These are phyloP conservation scores for Lordiphosa mommai DNA, from an alignment of 1,140 invertebrate species.

Conservation along the genomic window DNA sequence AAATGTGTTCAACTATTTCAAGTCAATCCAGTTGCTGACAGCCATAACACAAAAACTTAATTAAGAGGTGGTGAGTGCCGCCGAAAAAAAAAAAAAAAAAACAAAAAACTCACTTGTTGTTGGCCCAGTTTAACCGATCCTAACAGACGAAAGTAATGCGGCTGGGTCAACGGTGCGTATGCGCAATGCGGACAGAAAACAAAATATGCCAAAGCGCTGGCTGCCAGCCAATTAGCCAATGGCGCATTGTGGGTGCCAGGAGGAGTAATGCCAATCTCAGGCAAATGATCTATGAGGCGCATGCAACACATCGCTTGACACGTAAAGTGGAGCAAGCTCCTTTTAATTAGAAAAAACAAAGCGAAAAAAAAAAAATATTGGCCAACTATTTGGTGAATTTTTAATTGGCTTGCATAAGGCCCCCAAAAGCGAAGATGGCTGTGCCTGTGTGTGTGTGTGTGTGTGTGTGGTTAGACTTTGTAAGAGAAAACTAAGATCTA, in stretches of 20 bases:
- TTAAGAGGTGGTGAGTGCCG: slow-evolving; percentile 27
- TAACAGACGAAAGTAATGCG: slow-evolving; percentile 55
- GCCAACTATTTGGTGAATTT: slow-evolving; percentile 41
- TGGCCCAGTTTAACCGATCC: slow-evolving; percentile 30
- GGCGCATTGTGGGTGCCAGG: slow-evolving; percentile 3
- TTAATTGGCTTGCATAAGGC: slow-evolving; percentile 52
- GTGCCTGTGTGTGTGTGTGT: too few species aligned
- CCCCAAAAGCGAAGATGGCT: background rate
- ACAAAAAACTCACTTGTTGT: slow-evolving; percentile 7
- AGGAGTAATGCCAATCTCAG: slow-evolving; percentile 26
- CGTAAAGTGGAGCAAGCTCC: slow-evolving; percentile 30
- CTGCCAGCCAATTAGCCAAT: slow-evolving; percentile 33
- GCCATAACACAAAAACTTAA: slow-evolving; percentile 65
- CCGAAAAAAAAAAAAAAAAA: background rate
- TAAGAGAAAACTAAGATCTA: too few species aligned
- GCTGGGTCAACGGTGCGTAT: slow-evolving; percentile 66
- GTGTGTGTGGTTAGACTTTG: too few species aligned
- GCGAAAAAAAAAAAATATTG: slow-evolving; percentile 22
- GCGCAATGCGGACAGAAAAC: slow-evolving; percentile 43
- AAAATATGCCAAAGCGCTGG: slow-evolving; percentile 16
- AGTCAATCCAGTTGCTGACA: slow-evolving; percentile 66
- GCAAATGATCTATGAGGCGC: slow-evolving; percentile 24
- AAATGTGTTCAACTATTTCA: slow-evolving; percentile 64
- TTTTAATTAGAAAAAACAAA: slow-evolving; percentile 26
- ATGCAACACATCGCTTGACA: slow-evolving; percentile 26